Percentiles rank a stretch among this genome's conserved stretches.
Conservation (phyloP, 1,140 invertebrate genomes). For the Ceratina japonica region DNA sequence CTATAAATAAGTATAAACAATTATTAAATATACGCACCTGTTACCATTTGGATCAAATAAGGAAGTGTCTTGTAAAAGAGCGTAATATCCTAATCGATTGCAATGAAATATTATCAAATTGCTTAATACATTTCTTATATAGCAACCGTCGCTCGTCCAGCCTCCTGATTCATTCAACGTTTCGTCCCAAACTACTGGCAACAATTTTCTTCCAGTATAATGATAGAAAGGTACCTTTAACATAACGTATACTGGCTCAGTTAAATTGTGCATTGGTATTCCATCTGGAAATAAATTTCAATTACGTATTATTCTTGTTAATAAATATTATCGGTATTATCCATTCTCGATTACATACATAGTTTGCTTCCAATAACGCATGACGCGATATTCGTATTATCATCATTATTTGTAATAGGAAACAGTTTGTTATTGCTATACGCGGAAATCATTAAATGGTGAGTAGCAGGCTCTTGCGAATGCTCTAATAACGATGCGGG, state of each 20-base stretch:
- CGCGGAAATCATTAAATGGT: conserved; percentile 85
- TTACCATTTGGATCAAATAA: conserved; percentile 65
- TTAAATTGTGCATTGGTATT: conserved; percentile 80
- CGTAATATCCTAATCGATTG: conserved; percentile 89
- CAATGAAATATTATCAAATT: conserved; percentile 89
- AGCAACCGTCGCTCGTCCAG: conserved; percentile 86
- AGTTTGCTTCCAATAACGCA: conserved; percentile 84
- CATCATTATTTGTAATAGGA: conserved; percentile 76
- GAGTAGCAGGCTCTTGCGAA: conserved; percentile 70
- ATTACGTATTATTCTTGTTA: conserved; percentile 23
- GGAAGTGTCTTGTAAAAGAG: conserved; percentile 86
- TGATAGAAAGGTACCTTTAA: conserved; percentile 79
- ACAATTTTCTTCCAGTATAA: conserved; percentile 77
- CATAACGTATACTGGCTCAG: conserved; percentile 85
- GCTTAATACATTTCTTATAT: conserved; percentile 81
- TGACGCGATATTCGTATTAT: conserved; percentile 81
- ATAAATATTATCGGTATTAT: background rate
- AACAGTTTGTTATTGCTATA: conserved; percentile 86
- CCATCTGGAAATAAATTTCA: conserved; percentile 75
- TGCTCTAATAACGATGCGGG: conserved; percentile 82
- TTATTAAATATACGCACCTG: conserved; percentile 56
- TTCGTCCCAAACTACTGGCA: conserved; percentile 86
- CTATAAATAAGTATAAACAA: conserved; percentile 19
- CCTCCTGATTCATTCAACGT: conserved; percentile 81
- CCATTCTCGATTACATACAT: conserved; percentile 71